Evolutionary conservation across 2,888 invertebrate genomes (phyloP), one percentile per base, ranked within the genome.

Genomic region (Cartodere bifasciata): DNA sequence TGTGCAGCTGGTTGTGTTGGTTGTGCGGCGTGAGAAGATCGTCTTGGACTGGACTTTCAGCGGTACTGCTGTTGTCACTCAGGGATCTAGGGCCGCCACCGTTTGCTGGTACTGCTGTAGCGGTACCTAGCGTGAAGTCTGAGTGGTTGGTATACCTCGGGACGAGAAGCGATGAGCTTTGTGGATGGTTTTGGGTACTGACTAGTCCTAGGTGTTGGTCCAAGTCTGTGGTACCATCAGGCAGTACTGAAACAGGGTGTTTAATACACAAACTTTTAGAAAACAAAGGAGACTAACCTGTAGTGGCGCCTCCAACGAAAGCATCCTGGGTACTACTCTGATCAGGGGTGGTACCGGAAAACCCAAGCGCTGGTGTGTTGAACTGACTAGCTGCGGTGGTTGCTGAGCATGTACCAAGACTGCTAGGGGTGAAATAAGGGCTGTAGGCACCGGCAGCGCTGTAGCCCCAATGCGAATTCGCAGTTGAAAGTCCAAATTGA

Each of bases 401-500:
- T 31, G 79, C 81, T 24, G 77, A 80, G 52, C 79, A 85, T 12
- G 79, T 83, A 16, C 79, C 79, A 40, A 75, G 53, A 44, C 73
- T 70, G 48, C 75, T 71, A 27, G 68, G 62, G 24, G 73, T 75
- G 49, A 87, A 67, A 56, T 87, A 88, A 9, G 86, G 83, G 1
- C 86, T 84, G 59, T 87, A 88, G 9, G 84, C 85, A 34, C 82
- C 79, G 15, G 86, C 80, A 25, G 84, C 75, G 23, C 86, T 78
- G 56, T 86, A 86, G 41, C 87, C 85, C 87, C 87, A 87, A 54
- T 83, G 83, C 7, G 84, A 79, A 60, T 87, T 86, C 47, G 82
- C 76, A 48, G 82, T 78, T 57, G 83, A 80, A 53, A 84, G 62
- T 24, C 84, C 82, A 55, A 86, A 85, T 60, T 84, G 84, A 44